These are phyloP conservation scores for Australoheros facetus DNA, from an alignment of 2,797 vertebrate genomes.

Conservation along the genomic window DNA sequence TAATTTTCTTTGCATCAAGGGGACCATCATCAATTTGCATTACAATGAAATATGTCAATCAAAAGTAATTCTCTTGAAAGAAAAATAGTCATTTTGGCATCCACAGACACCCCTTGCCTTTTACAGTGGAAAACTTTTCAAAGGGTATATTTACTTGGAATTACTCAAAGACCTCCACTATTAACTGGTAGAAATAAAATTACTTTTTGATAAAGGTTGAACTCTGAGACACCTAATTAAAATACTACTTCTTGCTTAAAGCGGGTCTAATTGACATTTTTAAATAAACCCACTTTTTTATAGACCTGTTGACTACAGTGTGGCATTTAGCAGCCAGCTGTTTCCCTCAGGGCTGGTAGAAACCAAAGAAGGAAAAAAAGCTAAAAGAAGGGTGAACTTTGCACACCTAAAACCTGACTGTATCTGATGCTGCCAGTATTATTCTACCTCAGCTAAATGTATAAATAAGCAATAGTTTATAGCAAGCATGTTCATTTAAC, in stretches of 20 bases:
- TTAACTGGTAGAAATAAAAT: conserved; percentile 7
- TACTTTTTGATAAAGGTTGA: background rate
- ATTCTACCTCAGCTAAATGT: background rate
- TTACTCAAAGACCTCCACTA: background rate
- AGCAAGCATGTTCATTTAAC: background rate
- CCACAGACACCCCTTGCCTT: conserved; percentile 10
- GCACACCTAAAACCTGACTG: background rate
- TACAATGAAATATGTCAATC: conserved; percentile 59
- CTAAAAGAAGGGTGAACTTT: background rate
- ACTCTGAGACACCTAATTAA: background rate
- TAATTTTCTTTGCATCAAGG: conserved; percentile 57
- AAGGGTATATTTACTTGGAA: background rate
- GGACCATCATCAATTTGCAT: conserved; percentile 62
- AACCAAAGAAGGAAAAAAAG: background rate
- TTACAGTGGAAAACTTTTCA: conserved; percentile 19
- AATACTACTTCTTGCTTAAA: background rate
- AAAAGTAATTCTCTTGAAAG: conserved; percentile 32
- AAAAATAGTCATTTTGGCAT: conserved; percentile 37
- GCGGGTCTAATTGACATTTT: background rate
- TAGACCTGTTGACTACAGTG: background rate
- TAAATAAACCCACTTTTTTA: background rate
- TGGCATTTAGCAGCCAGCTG: background rate
- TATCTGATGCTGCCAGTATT: background rate
- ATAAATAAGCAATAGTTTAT: background rate
- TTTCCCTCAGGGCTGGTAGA: background rate